These are phyloP conservation scores for Gryon sp. DNA, from an alignment of 1,140 invertebrate species.

Conservation along the genomic window DNA sequence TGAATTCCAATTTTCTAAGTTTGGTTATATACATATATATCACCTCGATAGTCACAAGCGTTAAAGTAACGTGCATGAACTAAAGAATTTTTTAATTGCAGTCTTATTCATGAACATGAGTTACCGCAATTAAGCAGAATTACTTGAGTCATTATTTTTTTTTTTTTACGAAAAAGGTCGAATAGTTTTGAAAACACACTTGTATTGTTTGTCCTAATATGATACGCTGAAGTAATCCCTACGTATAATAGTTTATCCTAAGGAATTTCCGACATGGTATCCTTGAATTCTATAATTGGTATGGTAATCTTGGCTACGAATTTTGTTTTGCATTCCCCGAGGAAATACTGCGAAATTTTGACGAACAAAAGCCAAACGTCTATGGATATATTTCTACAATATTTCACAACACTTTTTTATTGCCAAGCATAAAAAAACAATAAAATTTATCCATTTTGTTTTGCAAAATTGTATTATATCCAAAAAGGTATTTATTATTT, in stretches of 20 bases:
- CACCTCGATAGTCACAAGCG: background rate
- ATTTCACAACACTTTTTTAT: too few relatives aligned
- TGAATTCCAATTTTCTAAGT: background rate
- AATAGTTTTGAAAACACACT: background rate
- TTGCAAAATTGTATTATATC: too few relatives aligned
- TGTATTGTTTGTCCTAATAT: slow-evolving; percentile 14
- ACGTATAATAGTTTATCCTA: slow-evolving; percentile 10
- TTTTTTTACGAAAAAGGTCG: background rate
- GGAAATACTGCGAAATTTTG: slow-evolving; percentile 44
- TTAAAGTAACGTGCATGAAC: background rate
- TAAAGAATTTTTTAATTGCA: slow-evolving; percentile 2
- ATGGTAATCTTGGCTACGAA: slow-evolving; percentile 37
- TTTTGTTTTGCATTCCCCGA: slow-evolving; percentile 29
- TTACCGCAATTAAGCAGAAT: background rate
- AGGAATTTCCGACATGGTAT: slow-evolving; percentile 14
- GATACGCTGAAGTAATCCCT: background rate
- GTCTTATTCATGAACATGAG: background rate
- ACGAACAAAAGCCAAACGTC: slow-evolving; percentile 13
- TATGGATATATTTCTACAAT: too few relatives aligned
- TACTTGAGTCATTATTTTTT: background rate
- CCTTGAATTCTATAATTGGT: slow-evolving; percentile 26
- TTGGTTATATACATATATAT: background rate
- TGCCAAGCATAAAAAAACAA: too few relatives aligned
- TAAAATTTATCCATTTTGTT: too few relatives aligned
- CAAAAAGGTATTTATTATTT: too few relatives aligned